Conservation (phyloP, 1,140 invertebrate genomes). For the Zaprionus camerounensis region DNA sequence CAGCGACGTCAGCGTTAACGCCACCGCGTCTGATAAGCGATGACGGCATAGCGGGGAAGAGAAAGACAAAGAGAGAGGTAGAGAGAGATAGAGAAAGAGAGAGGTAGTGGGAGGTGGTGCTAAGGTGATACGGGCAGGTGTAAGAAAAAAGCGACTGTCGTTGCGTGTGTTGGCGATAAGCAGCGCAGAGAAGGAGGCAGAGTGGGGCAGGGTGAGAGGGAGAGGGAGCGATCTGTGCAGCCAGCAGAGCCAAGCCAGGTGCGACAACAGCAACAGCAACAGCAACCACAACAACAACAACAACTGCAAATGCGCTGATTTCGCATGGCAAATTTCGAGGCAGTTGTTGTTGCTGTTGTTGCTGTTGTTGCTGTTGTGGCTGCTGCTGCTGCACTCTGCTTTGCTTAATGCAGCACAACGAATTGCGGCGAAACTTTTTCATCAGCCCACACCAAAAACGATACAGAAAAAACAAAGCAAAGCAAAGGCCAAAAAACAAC, state of each 20-base stretch:
- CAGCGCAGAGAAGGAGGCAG: background rate
- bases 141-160: slow-evolving; percentile 30
- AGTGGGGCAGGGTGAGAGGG: background rate
- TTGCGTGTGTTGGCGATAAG: slow-evolving; percentile 64
- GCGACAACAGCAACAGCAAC: slow-evolving; percentile 24
- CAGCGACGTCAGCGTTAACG: slow-evolving; percentile 6
- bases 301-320: slow-evolving; percentile 24
- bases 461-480: slow-evolving; percentile 32
- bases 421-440: slow-evolving; percentile 76
- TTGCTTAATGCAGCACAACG: slow-evolving; percentile 76
- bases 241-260: slow-evolving; percentile 24
- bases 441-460: slow-evolving; percentile 62
- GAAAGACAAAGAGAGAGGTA: background rate
- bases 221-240: slow-evolving; percentile 26
- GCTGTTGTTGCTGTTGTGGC: slow-evolving; percentile 25
- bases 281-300: background rate
- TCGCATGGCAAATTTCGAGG: slow-evolving; percentile 30
- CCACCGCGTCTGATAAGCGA: slow-evolving; percentile 31
- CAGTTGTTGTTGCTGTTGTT: slow-evolving; percentile 23
- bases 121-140: slow-evolving; percentile 3
- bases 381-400: slow-evolving; percentile 41
- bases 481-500: slow-evolving; percentile 20
- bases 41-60: slow-evolving; percentile 2
- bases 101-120: slow-evolving; percentile 1
- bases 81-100: background rate